phyloP scores from a whole-genome alignment of 2,797 vertebrate genomes.

The Percopsis omiscomaycus region DNA sequence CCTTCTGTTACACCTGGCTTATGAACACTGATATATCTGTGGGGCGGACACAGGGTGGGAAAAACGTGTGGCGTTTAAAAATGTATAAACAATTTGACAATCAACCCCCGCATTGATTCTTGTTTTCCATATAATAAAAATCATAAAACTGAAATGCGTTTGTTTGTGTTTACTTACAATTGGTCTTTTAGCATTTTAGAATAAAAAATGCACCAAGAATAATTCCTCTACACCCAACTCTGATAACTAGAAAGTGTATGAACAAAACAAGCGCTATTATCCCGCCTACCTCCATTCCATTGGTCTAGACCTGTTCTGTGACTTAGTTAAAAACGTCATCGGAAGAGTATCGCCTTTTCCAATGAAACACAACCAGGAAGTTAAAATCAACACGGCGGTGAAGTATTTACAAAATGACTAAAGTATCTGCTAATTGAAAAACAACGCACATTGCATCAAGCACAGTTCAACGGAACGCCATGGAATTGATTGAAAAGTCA shows the following conservation, averaged over 20 bases:
- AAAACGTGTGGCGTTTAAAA: slow-evolving; percentile 39
- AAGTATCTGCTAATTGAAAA: no score
- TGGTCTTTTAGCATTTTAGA: no score
- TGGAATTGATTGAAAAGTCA: slow-evolving; percentile 66
- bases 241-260: no score
- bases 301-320: slow-evolving; percentile 19
- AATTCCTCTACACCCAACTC: no score
- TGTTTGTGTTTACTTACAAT: background rate
- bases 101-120: slow-evolving; percentile 11
- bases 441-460: background rate
- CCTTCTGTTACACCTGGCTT: slow-evolving; percentile 23
- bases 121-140: slow-evolving; percentile 1
- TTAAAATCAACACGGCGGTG: background rate
- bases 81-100: slow-evolving; percentile 61
- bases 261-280: background rate
- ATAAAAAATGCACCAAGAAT: no score
- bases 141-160: background rate
- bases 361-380: slow-evolving; percentile 63
- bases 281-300: slow-evolving; percentile 33
- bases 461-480: slow-evolving; percentile 12
- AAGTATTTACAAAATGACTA: background rate
- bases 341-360: background rate
- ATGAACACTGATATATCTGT: slow-evolving; percentile 22
- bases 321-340: slow-evolving; percentile 47
- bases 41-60: slow-evolving; percentile 21